Conservation (phyloP, 2,113 vertebrate species). For the Climacteris rufus region DNA sequence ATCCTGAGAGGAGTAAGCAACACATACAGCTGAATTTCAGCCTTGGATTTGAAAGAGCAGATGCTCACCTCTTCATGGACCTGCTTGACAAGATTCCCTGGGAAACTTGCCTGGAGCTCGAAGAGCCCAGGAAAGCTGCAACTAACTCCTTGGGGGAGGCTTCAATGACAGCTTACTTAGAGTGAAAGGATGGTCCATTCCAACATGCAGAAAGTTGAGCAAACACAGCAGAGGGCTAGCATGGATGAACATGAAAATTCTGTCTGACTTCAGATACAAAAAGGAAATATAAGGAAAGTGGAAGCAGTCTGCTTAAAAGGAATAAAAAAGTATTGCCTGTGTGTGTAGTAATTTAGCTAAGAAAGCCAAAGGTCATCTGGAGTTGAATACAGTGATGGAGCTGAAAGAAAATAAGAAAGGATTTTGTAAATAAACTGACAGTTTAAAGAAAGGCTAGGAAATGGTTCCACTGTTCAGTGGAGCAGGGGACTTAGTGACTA, state of each 20-base stretch:
- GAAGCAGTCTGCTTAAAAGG: neutral
- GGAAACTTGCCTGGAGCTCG: neutral
- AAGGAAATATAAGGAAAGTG: neutral
- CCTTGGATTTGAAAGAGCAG: neutral
- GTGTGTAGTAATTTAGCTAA: neutral
- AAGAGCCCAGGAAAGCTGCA: neutral
- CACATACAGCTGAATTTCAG: neutral
- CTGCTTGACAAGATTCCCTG: neutral
- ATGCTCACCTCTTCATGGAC: neutral
- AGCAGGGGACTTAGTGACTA: neutral
- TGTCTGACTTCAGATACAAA: neutral
- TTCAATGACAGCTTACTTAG: neutral
- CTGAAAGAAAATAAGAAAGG: neutral
- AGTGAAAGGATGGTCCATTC: neutral
- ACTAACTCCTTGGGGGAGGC: neutral
- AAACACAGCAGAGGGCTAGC: neutral
- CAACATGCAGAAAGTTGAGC: neutral
- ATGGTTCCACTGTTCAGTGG: neutral
- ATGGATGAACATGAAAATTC: neutral
- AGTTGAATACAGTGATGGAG: neutral
- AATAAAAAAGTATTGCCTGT: neutral
- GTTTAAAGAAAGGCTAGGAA: neutral
- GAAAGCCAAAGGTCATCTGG: neutral
- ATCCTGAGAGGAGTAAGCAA: neutral
- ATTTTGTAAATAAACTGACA: neutral